phyloP scores from a whole-genome alignment of 2,888 invertebrate species.

The Andrena dorsata region DNA sequence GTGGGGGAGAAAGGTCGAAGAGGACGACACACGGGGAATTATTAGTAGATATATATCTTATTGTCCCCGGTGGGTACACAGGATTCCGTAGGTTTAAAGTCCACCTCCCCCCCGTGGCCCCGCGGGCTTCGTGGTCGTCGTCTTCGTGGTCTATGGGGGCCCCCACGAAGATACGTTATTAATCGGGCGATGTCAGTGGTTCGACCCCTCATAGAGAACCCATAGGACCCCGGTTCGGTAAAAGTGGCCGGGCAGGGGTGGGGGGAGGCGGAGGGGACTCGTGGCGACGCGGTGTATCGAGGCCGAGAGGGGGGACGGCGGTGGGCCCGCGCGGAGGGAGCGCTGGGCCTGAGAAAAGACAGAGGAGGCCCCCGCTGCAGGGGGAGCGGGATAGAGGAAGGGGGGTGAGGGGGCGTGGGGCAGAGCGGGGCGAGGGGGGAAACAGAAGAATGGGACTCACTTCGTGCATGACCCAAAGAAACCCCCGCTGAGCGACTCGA shows the following conservation, averaged over 20 bases:
- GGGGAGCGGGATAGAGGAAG: slow-evolving; percentile 45
- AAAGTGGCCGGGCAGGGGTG: slow-evolving; percentile 45
- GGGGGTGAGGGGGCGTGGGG: slow-evolving; percentile 50
- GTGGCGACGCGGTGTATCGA: slow-evolving; percentile 42
- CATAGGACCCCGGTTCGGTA: slow-evolving; percentile 73
- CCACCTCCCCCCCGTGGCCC: slow-evolving; percentile 15
- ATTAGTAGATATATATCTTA: slow-evolving; percentile 67
- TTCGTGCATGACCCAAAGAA: slow-evolving; percentile 84
- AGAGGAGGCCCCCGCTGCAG: slow-evolving; percentile 52
- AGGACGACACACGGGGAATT: slow-evolving; percentile 35
- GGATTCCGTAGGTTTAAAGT: slow-evolving; percentile 62
- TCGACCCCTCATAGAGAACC: slow-evolving; percentile 82
- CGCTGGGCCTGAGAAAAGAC: slow-evolving; percentile 48
- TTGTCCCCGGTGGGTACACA: slow-evolving; percentile 70
- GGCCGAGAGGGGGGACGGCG: slow-evolving; percentile 32
- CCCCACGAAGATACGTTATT: slow-evolving; percentile 79
- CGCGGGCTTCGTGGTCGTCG: slow-evolving; percentile 46
- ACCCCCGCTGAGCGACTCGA: slow-evolving; percentile 84
- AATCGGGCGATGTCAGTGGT: slow-evolving; percentile 82
- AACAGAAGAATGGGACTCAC: slow-evolving; percentile 81
- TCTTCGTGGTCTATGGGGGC: slow-evolving; percentile 69
- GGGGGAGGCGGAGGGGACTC: slow-evolving; percentile 1
- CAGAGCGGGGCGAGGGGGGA: slow-evolving; percentile 53
- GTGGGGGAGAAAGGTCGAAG: neutral
- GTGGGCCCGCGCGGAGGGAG: slow-evolving; percentile 27